phyloP scores from a whole-genome alignment of 2,113 vertebrate genomes.

The Upupa epops region DNA sequence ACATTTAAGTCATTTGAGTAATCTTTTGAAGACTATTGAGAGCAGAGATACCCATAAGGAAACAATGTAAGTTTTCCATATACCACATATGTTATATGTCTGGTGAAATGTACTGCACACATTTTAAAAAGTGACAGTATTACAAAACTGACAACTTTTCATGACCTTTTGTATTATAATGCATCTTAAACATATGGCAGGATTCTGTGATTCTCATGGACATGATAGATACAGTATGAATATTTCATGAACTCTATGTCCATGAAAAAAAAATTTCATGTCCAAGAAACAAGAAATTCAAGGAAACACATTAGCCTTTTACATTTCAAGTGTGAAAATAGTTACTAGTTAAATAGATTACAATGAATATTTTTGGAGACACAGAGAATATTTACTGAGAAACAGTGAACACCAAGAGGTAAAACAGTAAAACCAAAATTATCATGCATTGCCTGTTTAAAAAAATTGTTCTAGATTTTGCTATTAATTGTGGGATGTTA shows the following conservation, averaged over 20 bases:
- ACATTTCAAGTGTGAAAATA: background rate
- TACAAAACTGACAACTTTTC: constrained; percentile 76
- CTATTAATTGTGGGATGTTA: background rate
- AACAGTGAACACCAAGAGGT: background rate
- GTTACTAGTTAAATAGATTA: background rate
- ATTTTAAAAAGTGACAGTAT: constrained; percentile 74
- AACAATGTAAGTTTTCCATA: constrained; percentile 76
- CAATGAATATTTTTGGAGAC: constrained; percentile 12
- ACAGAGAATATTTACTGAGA: background rate
- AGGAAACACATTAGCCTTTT: constrained; percentile 29
- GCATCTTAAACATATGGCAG: constrained; percentile 71
- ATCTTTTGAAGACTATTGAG: constrained; percentile 73
- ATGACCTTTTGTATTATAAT: constrained; percentile 64
- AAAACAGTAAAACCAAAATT: background rate
- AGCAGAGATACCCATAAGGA: constrained; percentile 67
- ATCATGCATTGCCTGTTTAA: background rate
- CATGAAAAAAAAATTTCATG: constrained; percentile 31
- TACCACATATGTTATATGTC: constrained; percentile 69
- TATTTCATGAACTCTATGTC: constrained; percentile 52
- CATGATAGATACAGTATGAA: constrained; percentile 40
- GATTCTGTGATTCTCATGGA: constrained; percentile 50
- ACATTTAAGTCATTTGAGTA: constrained; percentile 71
- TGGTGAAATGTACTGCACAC: constrained; percentile 72
- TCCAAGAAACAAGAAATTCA: background rate
- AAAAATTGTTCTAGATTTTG: background rate